These are phyloP conservation scores for Limnephilus auricula DNA, from an alignment of 2,888 invertebrate genomes.

Conservation along the genomic window DNA sequence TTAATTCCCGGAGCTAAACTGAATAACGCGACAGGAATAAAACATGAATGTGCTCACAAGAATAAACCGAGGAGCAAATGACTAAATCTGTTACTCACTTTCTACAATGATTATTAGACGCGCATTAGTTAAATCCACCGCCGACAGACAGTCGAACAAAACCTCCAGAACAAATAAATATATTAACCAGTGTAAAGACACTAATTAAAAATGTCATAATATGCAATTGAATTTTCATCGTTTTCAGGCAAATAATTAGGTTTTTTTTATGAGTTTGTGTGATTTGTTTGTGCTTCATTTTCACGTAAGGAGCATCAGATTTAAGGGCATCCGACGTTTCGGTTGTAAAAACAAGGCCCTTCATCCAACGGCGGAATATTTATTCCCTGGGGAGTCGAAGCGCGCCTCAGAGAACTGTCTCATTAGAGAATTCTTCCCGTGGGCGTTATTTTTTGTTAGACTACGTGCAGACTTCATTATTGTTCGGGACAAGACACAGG, in stretches of 20 bases:
- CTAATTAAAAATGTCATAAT: neutral
- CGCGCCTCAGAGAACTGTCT: constrained; percentile 53
- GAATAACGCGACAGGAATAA: constrained; percentile 19
- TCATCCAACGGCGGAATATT: constrained; percentile 36
- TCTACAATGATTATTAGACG: constrained; percentile 36
- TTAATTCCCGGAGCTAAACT: neutral
- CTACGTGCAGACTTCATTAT: constrained; percentile 63
- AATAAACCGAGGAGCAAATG: constrained; percentile 41
- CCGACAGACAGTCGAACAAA: neutral
- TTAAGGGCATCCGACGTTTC: constrained; percentile 49
- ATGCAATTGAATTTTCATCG: neutral
- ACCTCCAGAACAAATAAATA: neutral
- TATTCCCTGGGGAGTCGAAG: constrained; percentile 43
- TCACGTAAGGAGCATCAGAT: constrained; percentile 12
- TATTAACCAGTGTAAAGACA: neutral
- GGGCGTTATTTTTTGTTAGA: constrained; percentile 56
- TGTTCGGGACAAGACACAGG: constrained; percentile 29
- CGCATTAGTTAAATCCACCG: constrained; percentile 44
- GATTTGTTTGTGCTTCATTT: neutral
- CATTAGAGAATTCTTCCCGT: constrained; percentile 64
- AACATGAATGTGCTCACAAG: constrained; percentile 12
- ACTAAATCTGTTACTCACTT: constrained; percentile 54
- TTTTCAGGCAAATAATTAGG: neutral
- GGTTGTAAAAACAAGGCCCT: constrained; percentile 42
- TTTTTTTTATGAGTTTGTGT: neutral